A percentile compares a stretch with the other conserved stretches of the same genome.
Evolutionary conservation across 2,888 invertebrate genomes (phyloP).

Genomic region (Netelia inedita): DNA sequence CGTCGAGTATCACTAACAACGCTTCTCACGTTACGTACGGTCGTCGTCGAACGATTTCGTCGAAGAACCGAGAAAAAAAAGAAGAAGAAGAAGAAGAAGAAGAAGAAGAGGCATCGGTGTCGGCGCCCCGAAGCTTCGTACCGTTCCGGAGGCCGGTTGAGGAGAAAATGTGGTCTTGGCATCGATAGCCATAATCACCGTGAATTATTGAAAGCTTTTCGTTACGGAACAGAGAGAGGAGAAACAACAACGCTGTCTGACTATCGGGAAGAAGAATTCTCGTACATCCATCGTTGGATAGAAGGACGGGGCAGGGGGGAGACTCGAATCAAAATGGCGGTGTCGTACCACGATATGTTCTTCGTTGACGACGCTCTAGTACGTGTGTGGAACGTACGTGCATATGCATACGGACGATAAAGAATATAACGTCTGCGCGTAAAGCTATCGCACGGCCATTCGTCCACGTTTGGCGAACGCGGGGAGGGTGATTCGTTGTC

Average conservation of each 20-base stretch:
- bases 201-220: constrained; percentile 77
- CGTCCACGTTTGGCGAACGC: constrained; percentile 81
- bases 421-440: constrained; percentile 65
- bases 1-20: not conserved
- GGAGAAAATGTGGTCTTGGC: constrained; percentile 66
- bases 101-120: constrained; percentile 43
- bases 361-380: not conserved
- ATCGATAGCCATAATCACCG: constrained; percentile 64
- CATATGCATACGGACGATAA: not conserved
- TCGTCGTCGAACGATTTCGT: not conserved
- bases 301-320: constrained; percentile 14
- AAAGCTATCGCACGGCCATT: constrained; percentile 76
- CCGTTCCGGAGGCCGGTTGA: constrained; percentile 2
- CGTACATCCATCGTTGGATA: constrained; percentile 41
- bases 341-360: constrained; percentile 36
- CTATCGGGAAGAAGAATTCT: constrained; percentile 41
- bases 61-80: not conserved
- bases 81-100: too few species aligned
- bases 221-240: constrained; percentile 18
- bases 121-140: constrained; percentile 10
- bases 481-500: constrained; percentile 29
- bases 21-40: not conserved
- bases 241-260: constrained; percentile 39
- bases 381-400: not conserved
- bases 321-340: constrained; percentile 74